Evolutionary conservation across 2,113 vertebrate species (phyloP), one percentile per base, ranked within the genome.

Genomic region (Steatornis caripensis): DNA sequence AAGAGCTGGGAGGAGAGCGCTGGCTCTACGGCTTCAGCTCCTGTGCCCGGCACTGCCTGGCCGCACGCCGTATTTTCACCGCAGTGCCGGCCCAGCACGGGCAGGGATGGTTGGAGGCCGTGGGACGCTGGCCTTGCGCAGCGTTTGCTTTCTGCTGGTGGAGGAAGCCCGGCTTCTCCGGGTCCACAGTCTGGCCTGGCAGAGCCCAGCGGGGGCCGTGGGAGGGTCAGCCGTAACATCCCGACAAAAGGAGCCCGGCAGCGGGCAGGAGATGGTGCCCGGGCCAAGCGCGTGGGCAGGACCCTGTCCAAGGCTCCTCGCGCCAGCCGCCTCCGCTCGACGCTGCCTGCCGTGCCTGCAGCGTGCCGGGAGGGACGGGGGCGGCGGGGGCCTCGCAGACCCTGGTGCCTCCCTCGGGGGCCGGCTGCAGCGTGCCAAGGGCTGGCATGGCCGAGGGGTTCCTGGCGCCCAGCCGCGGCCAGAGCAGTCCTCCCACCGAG

Each of bases 201-300:
- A 84, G 97, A 98, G 88, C 96, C 95, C 96, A 18, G 88, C 70
- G 41, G 85, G 77, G 82, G 45, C 80, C 97, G 90, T 97, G 90
- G 95, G 97, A 97, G 96, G 95, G 91, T 97, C 94, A 95, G 97
- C 97, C 0, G 0, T 81, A 94, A 95, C 90, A 95, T 96, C 98
- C 96, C 87, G 80, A 96, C 96, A 97, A 97, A 98, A 97, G 97
- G 68, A 90, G 76, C 95, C 95, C 57, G 77, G 84, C 97, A 95
- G 95, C 3, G 39, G 78, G 85, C 82, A 36, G 87, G 84, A 96
- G 96, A 93, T 77, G 23, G 94, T 2, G 84, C 96, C 48, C 43
- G 43, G 51, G 84, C 94, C 87, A 70, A 95, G 96, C 2, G 45
- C 41, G 22, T 21, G 90, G 83, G 64, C 95, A 92, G 41, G 79